Evolutionary conservation across 2,888 invertebrate genomes (phyloP), one percentile per base, ranked within the genome.

Genomic region (Hoplodrina ambigua): DNA sequence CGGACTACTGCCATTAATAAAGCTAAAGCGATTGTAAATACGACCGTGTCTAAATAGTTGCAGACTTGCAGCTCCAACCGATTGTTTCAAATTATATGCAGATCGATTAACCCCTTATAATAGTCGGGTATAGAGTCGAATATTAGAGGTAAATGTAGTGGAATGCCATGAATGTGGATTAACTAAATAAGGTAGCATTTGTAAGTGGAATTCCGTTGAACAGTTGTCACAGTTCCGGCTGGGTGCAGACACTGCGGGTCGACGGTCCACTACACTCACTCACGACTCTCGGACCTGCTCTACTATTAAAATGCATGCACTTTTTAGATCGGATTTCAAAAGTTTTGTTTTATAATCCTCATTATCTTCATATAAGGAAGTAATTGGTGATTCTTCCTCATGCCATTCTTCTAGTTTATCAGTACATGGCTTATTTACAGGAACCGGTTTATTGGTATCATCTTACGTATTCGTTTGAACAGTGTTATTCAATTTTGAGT

Each of bases 141-240:
- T 71, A 44, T 71, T 60, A 54, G 56, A 72, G 57, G 56, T 58
- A n/a, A 58, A 57, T 71, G 64, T 57, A 55, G 52, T 69, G 69
- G 84, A 83, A 87, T 85, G 81, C 69, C 50, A 83, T 66, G 75
- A 86, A 87, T 85, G 79, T 78, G 70, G 83, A 81, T 80, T 75
- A 78, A 77, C 84, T 80, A 78, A 83, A 83, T 83, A 85, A 78
- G 82, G 80, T 69, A 69, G 74, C 73, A 74, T 75, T 80, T 64
- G 78, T 80, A 75, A 75, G 76, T 79, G 68, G 80, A 86, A 88
- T 88, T 88, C 81, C 81, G 72, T 81, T 81, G 72, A 72, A 66
- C 74, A 73, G 78, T 78, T 82, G 86, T 83, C 86, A 85, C 56
- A 80, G 86, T 87, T 88, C 88, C 87, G 88, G 84, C 82, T 86